A percentile compares a stretch with the other conserved stretches of the same genome.
phyloP scores from a whole-genome alignment of 2,797 vertebrate genomes.

The Thalassophryne amazonica region DNA sequence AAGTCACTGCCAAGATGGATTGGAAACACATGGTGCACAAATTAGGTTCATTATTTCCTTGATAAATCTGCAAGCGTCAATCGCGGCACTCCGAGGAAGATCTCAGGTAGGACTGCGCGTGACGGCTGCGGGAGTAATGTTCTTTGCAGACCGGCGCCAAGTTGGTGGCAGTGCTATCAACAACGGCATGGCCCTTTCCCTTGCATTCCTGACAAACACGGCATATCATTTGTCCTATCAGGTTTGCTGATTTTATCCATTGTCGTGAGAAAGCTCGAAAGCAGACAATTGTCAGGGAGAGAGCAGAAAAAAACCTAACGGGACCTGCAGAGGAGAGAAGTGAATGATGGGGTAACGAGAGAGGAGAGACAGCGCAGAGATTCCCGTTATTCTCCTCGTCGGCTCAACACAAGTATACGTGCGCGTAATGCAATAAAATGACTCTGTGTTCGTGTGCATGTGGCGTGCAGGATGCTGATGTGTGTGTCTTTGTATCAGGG shows the following conservation, averaged over 20 bases:
- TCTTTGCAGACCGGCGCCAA: neutral
- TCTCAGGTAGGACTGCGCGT: conserved; percentile 33
- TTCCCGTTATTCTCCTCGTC: conserved; percentile 51
- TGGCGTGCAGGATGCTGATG: conserved; percentile 12
- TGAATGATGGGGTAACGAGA: conserved; percentile 67
- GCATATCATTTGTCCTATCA: conserved; percentile 70
- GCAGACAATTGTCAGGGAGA: conserved; percentile 45
- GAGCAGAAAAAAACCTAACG: conserved; percentile 32
- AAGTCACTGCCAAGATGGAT: conserved; percentile 53
- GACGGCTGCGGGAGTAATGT: conserved; percentile 26
- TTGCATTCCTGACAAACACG: conserved; percentile 38
- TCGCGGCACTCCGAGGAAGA: conserved; percentile 18
- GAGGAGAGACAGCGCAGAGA: conserved; percentile 61
- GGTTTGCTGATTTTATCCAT: conserved; percentile 67
- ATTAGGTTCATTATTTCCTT: conserved; percentile 58
- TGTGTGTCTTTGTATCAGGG: conserved; percentile 49
- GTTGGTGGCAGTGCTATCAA: conserved; percentile 42
- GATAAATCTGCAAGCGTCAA: conserved; percentile 55
- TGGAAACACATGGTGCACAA: conserved; percentile 52
- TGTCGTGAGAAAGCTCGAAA: conserved; percentile 37
- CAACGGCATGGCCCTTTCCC: conserved; percentile 22
- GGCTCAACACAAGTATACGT: conserved; percentile 49
- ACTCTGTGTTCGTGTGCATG: conserved; percentile 11
- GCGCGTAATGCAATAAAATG: neutral
- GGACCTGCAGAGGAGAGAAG: conserved; percentile 42